Base-by-base conservation (phyloP, 2,888 invertebrate genomes). In the Ptilodon capucinus region DNA sequence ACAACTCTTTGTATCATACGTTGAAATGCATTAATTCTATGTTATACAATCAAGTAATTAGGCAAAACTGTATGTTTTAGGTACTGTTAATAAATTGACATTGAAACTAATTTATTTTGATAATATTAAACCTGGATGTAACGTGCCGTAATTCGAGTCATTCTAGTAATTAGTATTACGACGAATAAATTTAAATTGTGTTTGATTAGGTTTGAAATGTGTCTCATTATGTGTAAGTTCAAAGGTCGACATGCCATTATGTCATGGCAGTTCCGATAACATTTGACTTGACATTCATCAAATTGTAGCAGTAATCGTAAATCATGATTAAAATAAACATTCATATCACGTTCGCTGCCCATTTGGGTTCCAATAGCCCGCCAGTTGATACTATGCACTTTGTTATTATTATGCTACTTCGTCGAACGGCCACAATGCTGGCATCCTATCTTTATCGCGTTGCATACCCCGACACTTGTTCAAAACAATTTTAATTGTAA, bases 401-500 rank as follows among this genome's bases (percentile, higher is more conserved):
- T 68, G 71, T 71, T 71, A 68, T 70, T 67, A 68, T 69, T 68
- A 68, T 58, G 51, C 56, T 54, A 65, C 59, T 76, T 78, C 74
- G 65, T 54, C 67, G 71, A 79, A 74, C 60, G 61, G 61, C 57
- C 59, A 76, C 74, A 76, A 73, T 71, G 63, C 60, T 19, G 54
- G 65, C 64, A 66, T 75, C 71, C 74, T 71, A 72, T 70, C 70
- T 72, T 83, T 84, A 85, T 84, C 82, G 73, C 60, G 71, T 70
- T 71, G 67, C 75, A 79, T 80, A 78, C 64, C 59, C 63, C 58
- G 58, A 64, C 60, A 48, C 58, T 57, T 66, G 58, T 53, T 48
- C 48, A 44, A 56, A 51, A 36, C 43, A 25, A 47, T 43, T 42
- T 36, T 11, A 17, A 19, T 18, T n/a, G 36, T 36, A 43, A 44